Evolutionary conservation across 2,113 vertebrate species (phyloP).

Genomic region (Centropus unirufus): DNA sequence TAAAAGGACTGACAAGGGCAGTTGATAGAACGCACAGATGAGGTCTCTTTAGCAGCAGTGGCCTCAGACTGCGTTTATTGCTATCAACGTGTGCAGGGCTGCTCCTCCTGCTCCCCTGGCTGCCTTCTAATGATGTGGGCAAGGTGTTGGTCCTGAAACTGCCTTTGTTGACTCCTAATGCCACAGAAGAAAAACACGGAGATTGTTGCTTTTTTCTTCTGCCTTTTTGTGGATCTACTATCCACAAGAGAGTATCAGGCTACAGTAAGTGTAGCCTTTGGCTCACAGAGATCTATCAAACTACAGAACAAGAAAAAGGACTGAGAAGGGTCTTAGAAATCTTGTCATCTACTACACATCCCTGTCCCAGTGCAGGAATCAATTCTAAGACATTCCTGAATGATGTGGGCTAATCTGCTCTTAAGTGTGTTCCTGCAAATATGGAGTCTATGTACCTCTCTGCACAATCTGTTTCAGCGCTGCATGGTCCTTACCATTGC

Average conservation of each 20-base stretch:
- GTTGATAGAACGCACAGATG: background rate
- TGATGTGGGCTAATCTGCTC: background rate
- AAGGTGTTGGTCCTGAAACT: background rate
- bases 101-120: background rate
- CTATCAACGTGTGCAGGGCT: background rate
- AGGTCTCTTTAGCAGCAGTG: background rate
- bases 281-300: background rate
- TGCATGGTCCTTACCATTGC: background rate
- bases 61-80: background rate
- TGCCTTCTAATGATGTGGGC: background rate
- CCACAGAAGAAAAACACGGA: background rate
- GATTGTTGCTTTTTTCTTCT: background rate
- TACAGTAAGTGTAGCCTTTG: background rate
- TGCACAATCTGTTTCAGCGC: background rate
- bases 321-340: background rate
- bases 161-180: background rate
- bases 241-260: background rate
- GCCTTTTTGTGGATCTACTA: background rate
- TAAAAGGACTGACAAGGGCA: background rate
- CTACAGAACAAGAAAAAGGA: background rate
- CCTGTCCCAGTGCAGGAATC: background rate
- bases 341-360: background rate
- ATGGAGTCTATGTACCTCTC: background rate
- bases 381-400: background rate
- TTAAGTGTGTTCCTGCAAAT: background rate